Conservation (phyloP, 2,113 vertebrate species). For the Gavia stellata region DNA sequence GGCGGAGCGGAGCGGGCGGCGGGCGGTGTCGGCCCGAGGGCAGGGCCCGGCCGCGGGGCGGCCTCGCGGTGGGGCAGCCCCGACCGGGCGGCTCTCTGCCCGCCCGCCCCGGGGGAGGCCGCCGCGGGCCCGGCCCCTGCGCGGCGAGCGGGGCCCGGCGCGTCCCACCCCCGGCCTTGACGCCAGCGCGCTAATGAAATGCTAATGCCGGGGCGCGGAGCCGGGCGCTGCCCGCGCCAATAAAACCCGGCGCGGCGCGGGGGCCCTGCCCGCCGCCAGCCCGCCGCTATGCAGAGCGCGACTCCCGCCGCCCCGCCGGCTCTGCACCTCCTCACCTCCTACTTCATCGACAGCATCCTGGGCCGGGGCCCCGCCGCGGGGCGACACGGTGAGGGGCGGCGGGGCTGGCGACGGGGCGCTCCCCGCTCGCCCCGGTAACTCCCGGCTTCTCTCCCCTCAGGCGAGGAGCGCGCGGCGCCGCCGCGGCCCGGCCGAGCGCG, state of each 20-base stretch:
- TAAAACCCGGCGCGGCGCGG: slow-evolving; percentile 35
- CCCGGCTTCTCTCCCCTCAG: background rate
- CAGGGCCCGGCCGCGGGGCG: background rate
- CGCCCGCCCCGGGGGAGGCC: background rate
- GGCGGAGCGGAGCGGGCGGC: background rate
- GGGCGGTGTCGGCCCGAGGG: background rate
- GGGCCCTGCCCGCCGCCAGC: background rate
- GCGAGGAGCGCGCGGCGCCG: background rate
- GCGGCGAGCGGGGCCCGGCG: background rate
- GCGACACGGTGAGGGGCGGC: background rate
- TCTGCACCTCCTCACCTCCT: slow-evolving; percentile 55
- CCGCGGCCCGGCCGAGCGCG: background rate
- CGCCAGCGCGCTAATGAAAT: slow-evolving; percentile 40
- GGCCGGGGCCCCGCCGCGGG: background rate
- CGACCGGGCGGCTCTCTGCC: background rate
- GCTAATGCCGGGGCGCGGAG: slow-evolving; percentile 27
- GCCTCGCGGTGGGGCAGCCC: background rate
- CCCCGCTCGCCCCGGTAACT: background rate
- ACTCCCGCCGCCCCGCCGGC: background rate
- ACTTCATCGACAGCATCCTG: slow-evolving; percentile 66
- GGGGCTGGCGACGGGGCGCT: background rate
- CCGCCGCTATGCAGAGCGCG: slow-evolving; percentile 52
- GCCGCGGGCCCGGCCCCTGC: background rate
- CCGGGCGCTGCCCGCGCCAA: slow-evolving; percentile 13
- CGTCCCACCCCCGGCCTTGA: slow-evolving; percentile 56